Percentiles rank a stretch among this genome's conserved stretches.
These are phyloP conservation scores for Antitype chi DNA, from an alignment of 2,888 invertebrate species.

Conservation along the genomic window DNA sequence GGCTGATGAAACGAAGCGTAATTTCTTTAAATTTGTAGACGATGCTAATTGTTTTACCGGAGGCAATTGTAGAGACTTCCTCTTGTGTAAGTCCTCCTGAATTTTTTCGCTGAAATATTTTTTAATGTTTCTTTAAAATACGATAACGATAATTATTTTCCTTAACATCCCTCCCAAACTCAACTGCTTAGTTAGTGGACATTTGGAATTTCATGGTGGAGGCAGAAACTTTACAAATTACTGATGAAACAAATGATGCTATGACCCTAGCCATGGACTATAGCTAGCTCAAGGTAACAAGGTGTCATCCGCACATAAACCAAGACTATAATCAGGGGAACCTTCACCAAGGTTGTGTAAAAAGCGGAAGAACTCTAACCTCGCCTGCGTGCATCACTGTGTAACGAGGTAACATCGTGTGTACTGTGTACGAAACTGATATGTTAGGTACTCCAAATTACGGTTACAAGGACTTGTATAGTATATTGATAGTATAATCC, in stretches of 20 bases:
- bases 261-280: constrained; percentile 15
- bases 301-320: constrained; percentile 32
- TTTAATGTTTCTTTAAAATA: constrained; percentile 7
- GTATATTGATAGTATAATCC: neutral
- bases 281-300: constrained; percentile 18
- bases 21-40: constrained; percentile 45
- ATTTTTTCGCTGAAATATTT: constrained; percentile 18
- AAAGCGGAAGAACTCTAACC: constrained; percentile 62
- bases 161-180: neutral
- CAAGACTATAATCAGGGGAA: constrained; percentile 41
- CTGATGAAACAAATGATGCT: neutral
- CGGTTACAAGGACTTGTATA: neutral
- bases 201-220: neutral
- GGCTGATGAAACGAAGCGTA: constrained; percentile 32
- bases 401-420: constrained; percentile 35
- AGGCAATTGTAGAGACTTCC: constrained; percentile 30
- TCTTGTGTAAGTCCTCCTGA: constrained; percentile 22
- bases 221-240: neutral
- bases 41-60: constrained; percentile 45
- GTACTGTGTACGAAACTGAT: constrained; percentile 19
- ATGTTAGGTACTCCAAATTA: constrained; percentile 26
- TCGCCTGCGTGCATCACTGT: constrained; percentile 49
- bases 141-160: constrained; percentile 14
- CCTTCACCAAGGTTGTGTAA: constrained; percentile 48
- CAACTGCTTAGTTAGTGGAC: neutral